phyloP scores from a whole-genome alignment of 2,797 vertebrate genomes.

The Carapus acus region DNA sequence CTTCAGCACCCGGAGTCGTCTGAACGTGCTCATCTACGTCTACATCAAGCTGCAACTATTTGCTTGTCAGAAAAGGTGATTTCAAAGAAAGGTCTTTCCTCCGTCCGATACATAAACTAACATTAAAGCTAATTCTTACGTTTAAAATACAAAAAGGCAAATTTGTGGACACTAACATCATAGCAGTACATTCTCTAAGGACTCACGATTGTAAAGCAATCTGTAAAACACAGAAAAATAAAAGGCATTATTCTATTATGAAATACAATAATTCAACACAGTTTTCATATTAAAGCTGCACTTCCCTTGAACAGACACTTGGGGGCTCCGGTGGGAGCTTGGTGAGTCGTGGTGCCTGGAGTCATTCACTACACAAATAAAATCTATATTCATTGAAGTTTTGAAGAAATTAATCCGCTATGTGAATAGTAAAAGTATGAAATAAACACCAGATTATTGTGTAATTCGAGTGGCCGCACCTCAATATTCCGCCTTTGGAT shows the following conservation, averaged over 20 bases:
- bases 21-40: constrained; percentile 8
- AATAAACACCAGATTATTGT: no score
- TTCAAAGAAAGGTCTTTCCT: constrained; percentile 16
- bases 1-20: no score
- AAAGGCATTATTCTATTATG: not conserved
- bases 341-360: not conserved
- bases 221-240: constrained; percentile 4
- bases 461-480: no score
- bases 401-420: no score
- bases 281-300: constrained; percentile 20
- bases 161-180: constrained; percentile 33
- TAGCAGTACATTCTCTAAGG: constrained; percentile 56
- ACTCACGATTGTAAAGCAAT: constrained; percentile 20
- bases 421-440: no score
- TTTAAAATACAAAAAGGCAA: constrained; percentile 37
- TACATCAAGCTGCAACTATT: constrained; percentile 3
- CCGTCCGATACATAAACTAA: constrained; percentile 26
- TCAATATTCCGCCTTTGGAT: no score
- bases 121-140: constrained; percentile 55
- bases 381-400: no score
- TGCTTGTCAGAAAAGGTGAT: not conserved
- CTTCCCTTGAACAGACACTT: constrained; percentile 34
- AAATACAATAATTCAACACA: no score
- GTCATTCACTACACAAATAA: no score
- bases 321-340: constrained; percentile 52